Base-by-base conservation (phyloP, 2,113 vertebrate genomes). In the Tichodroma muraria region DNA sequence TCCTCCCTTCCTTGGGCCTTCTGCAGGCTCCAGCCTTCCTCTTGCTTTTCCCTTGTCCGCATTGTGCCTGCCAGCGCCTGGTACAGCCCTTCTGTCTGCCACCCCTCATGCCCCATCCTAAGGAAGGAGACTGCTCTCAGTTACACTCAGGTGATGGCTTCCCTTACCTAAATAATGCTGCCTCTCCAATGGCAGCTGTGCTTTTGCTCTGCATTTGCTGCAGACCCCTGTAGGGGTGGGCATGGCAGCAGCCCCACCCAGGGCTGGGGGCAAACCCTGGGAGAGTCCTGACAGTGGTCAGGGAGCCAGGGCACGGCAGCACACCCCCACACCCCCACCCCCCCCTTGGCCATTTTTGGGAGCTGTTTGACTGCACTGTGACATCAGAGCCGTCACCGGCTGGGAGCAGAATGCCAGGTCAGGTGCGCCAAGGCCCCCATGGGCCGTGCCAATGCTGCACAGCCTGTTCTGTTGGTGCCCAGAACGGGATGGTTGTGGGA, bases 391-490 rank as follows among this genome's bases (percentile, higher is more conserved):
- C 15, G 5, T 54, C 25, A 6, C 15, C 42, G 71, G 22, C 31
- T 56, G 64, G 31, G 22, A 64, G 27, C 10, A 22, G 88, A 84
- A 50, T 57, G 49, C 64, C 42, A 30, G 49, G 42, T 42, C 61
- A 69, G 21, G 11, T 47, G 69, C 60, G 37, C 37, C 60, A 78
- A 84, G 18, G 18, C 14, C 8, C 13, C 38, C 0, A 0, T 1
- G 13, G 47, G 18, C n/a, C 0, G 0, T 3, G 15, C 57, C 52
- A 25, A 2, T 0, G 15, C 71, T 27, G 17, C 47, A 10, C 31
- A 10, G 15, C 10, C 15, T 2, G 27, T 27, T 44, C 47, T 4
- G 0, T 6, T 9, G 2, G 40, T 49, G 35, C 42, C 25, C 6
- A 4, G 27, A 19, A 42, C 0, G 2, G 8, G 18, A 25, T 1